Conservation (phyloP, 2,797 vertebrate species). For the Leucoraja ocellata region DNA sequence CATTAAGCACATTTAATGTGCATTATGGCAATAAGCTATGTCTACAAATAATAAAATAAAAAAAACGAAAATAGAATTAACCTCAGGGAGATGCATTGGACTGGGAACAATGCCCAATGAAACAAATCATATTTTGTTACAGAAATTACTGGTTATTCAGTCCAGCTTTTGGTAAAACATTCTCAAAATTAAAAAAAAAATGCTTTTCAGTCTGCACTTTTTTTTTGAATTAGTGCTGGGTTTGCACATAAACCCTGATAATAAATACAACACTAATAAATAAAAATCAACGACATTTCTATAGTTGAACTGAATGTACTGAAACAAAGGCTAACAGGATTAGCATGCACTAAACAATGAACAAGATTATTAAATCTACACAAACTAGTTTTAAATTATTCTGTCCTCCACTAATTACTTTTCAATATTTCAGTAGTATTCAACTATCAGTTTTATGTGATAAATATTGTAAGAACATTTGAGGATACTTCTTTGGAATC, state of each 20-base stretch:
- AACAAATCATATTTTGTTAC: neutral
- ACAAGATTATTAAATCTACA: conserved; percentile 23
- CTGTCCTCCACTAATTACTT: neutral
- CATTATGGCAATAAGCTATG: conserved; percentile 16
- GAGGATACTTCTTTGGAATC: neutral
- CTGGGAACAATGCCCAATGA: neutral
- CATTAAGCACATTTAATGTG: conserved; percentile 31
- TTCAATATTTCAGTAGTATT: conserved; percentile 33
- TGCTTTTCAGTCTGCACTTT: neutral
- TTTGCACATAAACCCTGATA: conserved; percentile 8
- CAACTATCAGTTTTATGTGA: conserved; percentile 4
- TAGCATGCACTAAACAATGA: conserved; percentile 32
- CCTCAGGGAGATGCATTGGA: neutral
- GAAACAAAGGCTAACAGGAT: neutral
- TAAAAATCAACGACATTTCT: conserved; percentile 19
- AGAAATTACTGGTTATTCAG: neutral
- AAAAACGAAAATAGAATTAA: neutral
- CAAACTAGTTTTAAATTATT: conserved; percentile 19
- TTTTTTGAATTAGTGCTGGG: conserved; percentile 3
- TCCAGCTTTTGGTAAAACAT: conserved; percentile 11
- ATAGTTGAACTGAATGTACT: conserved; percentile 10
- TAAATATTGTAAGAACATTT: neutral
- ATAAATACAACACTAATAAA: conserved; percentile 36
- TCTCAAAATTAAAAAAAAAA: neutral
- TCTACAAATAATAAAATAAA: conserved; percentile 19